Base-by-base conservation (phyloP, 2,888 invertebrate species). In the Drosophila histrio region DNA sequence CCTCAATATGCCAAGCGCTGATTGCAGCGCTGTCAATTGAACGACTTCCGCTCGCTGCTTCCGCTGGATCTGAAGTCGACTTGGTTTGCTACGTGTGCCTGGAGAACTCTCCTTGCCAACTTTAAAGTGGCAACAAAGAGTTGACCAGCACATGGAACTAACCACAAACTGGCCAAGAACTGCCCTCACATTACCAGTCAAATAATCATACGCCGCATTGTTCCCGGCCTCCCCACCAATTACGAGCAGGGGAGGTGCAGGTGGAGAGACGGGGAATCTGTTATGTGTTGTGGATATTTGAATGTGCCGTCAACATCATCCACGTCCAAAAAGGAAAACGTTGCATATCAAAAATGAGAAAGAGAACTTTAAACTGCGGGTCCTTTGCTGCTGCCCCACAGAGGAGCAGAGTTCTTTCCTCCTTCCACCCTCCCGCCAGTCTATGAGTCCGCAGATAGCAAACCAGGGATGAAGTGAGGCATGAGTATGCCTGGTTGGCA, bases 131-230 rank as follows among this genome's bases (percentile, higher is more conserved):
- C 26, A 36, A 32, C 63, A 57, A 30, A 34, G 57, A 36, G 47
- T 30, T 60, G 24, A 22, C 43, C 54, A 15, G 28, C 49, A 62
- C 52, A 56, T 44, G 49, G 41, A 62, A 44, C 64, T 59, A 52
- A 41, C 70, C 86, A 69, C 84, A 77, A 66, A 19, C 71, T 69
- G 61, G 30, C 49, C 66, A 34, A 52, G 39, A 32, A 26, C 50
- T 64, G 59, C 50, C 76, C 69, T 73, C 76, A 78, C 73, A 73
- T 73, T 73, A 71, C 57, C 72, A 72, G 58, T 46, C 68, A 64
- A 87, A 87, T 81, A 83, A 84, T 84, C 81, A 87, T 84, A 70
- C 68, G 87, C 87, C 85, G 83, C 87, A 84, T 84, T 81, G 87
- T 84, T 49, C 65, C 50, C 59, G 52, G 36, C 38, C 66, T 17